Evolutionary conservation across 1,140 invertebrate genomes (phyloP).

Genomic region (Leptoteleia sp.): DNA sequence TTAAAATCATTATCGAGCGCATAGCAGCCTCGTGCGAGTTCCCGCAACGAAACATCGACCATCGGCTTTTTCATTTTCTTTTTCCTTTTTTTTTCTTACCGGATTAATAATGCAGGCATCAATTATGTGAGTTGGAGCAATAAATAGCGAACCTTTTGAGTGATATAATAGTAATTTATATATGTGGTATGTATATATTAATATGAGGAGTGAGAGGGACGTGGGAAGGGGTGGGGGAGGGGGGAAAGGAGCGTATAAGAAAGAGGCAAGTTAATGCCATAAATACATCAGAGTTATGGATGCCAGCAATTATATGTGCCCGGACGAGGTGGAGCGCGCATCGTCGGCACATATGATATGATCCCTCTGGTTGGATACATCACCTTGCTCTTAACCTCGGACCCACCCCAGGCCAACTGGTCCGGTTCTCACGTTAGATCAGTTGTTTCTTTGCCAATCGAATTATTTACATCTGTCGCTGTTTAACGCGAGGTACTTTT

Average conservation of each 20-base stretch:
- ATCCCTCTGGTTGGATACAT: constrained; percentile 72
- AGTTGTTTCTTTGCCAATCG: constrained; percentile 70
- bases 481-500: no score
- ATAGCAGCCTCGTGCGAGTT: constrained; percentile 36
- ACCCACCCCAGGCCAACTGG: constrained; percentile 70
- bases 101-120: constrained; percentile 61
- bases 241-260: constrained; percentile 70
- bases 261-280: constrained; percentile 80
- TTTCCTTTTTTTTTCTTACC: no score
- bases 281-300: constrained; percentile 82
- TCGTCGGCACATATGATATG: constrained; percentile 70
- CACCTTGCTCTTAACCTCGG: constrained; percentile 70
- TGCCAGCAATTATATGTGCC: constrained; percentile 81
- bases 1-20: constrained; percentile 45
- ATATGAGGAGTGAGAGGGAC: constrained; percentile 37
- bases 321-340: constrained; percentile 77
- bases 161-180: constrained; percentile 65
- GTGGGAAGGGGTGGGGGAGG: constrained; percentile 65
- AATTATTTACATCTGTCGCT: constrained; percentile 71
- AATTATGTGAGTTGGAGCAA: constrained; percentile 53
- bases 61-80: constrained; percentile 40
- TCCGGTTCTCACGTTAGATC: constrained; percentile 77
- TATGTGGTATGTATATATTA: constrained; percentile 60
- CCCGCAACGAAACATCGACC: constrained; percentile 25
- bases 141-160: constrained; percentile 61